phyloP scores from a whole-genome alignment of 92 coral and sea anemone species.

The Heteractis magnifica region DNA sequence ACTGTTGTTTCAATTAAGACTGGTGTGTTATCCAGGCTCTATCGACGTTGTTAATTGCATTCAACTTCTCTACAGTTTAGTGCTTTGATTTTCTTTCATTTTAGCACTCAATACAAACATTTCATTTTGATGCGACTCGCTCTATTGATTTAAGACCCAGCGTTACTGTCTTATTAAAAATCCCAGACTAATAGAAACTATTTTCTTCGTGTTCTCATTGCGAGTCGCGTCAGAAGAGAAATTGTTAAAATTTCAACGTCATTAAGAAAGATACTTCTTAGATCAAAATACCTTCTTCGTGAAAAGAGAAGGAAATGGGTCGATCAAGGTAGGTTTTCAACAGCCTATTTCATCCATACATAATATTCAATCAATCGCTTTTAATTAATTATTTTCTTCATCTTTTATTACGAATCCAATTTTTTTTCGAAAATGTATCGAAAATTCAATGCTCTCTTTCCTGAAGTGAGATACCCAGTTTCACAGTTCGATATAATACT shows the following conservation, averaged over 20 bases:
- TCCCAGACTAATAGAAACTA: background rate
- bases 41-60: background rate
- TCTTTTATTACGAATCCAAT: too few relatives aligned
- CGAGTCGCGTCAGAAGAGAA: background rate
- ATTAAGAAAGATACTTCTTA: background rate
- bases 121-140: background rate
- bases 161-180: background rate
- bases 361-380: too few relatives aligned
- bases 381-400: too few relatives aligned
- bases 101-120: background rate
- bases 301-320: too few relatives aligned
- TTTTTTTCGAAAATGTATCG: too few relatives aligned
- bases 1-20: background rate
- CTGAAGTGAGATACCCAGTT: too few relatives aligned
- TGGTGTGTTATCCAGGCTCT: background rate
- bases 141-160: background rate
- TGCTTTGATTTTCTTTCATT: background rate
- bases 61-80: background rate
- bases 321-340: too few relatives aligned
- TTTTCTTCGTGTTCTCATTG: background rate
- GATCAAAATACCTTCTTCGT: background rate
- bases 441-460: too few relatives aligned
- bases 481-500: too few relatives aligned
- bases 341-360: too few relatives aligned
- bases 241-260: background rate